Evolutionary conservation across 2,113 vertebrate species (phyloP), one percentile per base, ranked within the genome.

Genomic region (Rhinogobius similis): DNA sequence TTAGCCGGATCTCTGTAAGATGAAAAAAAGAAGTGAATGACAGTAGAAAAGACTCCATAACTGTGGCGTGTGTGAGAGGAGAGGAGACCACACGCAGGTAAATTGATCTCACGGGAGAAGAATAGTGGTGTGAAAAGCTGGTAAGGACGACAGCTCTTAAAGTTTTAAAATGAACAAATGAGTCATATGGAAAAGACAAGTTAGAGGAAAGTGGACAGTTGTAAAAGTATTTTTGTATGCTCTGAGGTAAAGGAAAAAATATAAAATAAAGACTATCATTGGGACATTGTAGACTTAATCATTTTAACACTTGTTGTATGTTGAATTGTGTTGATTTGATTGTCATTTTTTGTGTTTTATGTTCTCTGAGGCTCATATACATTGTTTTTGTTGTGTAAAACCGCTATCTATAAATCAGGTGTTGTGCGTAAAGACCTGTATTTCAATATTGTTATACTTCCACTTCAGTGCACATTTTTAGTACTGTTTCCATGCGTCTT

Each of bases 101-200:
- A 90, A 90, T 89, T 88, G 87, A 88, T 90, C 89, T 88, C 88
- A 83, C 27, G 88, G 86, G 88, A 89, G 36, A 44, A 61, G 70
- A 79, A 84, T 68, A 58, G 75, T 29, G 78, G 63, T 75, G 72
- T 68, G 67, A 81, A 58, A 83, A 81, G 78, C 76, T 73, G 48
- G 10, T 27, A 68, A 46, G 71, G 75, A 74, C 72, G 77, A 65
- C 65, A 81, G 71, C 55, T 26, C 36, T 26, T 50, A 62, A 52
- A 53, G 65, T 76, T 63, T 44, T 32, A 61, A 78, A 77, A 16
- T 48, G 78, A 79, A 78, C 61, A 89, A 79, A 67, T 52, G 32
- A 77, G 62, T 56, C 27, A 21, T 52, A 58, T 41, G 68, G 41
- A 82, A 70, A 12, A 74, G 53, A 67, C 46, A 50, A 65, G 73